phyloP scores from a whole-genome alignment of 2,113 vertebrate genomes.

The Furnarius figulus region DNA sequence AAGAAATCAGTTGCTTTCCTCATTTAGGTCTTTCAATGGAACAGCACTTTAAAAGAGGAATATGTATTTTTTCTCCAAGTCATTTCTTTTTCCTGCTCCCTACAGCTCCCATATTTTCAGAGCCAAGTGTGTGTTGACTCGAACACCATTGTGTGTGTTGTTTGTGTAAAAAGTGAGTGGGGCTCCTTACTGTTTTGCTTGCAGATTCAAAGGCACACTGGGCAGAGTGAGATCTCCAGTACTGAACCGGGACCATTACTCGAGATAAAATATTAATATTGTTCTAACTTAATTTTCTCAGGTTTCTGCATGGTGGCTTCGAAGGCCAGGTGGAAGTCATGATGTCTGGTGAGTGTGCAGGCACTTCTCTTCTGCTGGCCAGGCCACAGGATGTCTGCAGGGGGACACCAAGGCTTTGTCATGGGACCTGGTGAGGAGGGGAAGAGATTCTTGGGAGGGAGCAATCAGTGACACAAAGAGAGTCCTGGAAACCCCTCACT shows the following conservation, averaged over 20 bases:
- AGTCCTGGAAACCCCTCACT: neutral
- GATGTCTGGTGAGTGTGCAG: neutral
- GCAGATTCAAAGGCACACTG: rapidly evolving
- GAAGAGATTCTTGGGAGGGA: neutral
- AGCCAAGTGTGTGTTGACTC: neutral
- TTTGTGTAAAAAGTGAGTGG: neutral
- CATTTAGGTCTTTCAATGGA: neutral
- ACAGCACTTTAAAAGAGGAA: neutral
- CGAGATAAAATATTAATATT: neutral
- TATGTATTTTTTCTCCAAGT: neutral
- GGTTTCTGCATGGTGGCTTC: neutral
- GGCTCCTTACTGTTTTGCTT: neutral
- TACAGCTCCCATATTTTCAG: neutral
- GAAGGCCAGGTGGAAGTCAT: neutral
- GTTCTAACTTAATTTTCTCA: neutral
- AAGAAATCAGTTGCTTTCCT: neutral
- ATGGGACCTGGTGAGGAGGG: rapidly evolving
- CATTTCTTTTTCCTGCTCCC: neutral
- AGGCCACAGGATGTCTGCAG: neutral
- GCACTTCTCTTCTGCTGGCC: neutral
- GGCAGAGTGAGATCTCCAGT: neutral
- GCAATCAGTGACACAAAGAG: neutral
- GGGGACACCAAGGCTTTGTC: neutral
- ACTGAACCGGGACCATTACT: neutral
- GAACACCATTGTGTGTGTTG: rapidly evolving